phyloP scores from a whole-genome alignment of 2,113 vertebrate species.

The Lonchura striata region DNA sequence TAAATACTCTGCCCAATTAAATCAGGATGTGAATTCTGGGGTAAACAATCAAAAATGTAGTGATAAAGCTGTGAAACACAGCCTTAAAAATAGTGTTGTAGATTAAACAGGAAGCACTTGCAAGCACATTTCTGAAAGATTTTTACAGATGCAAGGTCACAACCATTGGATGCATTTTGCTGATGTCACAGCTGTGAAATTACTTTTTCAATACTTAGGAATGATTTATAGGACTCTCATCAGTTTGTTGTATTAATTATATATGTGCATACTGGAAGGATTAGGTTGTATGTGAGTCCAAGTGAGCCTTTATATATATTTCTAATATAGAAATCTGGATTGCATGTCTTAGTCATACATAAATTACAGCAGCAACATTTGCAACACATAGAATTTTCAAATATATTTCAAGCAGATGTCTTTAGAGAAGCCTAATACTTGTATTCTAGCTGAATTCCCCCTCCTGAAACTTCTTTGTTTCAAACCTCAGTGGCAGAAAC shows the following conservation, averaged over 20 bases:
- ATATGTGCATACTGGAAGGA: neutral
- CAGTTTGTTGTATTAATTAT: conserved; percentile 4
- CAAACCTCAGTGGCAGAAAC: conserved; percentile 41
- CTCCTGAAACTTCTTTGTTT: conserved; percentile 31
- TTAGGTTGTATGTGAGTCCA: neutral
- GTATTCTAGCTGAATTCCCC: conserved; percentile 7
- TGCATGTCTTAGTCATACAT: neutral
- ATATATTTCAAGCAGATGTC: neutral
- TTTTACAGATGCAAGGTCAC: conserved; percentile 27
- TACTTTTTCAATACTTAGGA: conserved; percentile 18
- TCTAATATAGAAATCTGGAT: neutral
- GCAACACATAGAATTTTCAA: neutral
- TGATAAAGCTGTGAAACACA: neutral
- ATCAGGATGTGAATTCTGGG: neutral
- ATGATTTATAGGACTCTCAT: conserved; percentile 19
- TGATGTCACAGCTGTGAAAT: conserved; percentile 48
- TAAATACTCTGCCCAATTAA: neutral
- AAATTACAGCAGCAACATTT: neutral
- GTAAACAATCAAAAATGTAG: neutral
- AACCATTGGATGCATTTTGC: conserved; percentile 3
- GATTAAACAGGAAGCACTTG: neutral
- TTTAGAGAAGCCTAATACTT: conserved; percentile 21
- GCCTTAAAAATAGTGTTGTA: neutral
- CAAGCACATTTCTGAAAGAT: conserved; percentile 23
- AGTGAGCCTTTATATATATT: neutral